Conservation (phyloP, 2,888 invertebrate species). For the Tinea trinotella region DNA sequence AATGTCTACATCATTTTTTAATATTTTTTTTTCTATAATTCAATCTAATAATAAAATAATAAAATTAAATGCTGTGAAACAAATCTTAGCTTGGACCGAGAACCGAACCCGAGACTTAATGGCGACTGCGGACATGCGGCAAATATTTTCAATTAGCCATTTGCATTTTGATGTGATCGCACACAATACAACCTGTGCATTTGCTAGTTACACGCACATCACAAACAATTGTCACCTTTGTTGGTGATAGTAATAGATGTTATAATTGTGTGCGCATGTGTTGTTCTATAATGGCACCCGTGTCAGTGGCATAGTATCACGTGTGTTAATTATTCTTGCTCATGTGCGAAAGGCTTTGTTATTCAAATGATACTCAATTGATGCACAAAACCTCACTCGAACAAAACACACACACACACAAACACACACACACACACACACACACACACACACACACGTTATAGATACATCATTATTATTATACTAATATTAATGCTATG, state of each 20-base stretch:
- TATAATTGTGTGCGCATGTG: background rate
- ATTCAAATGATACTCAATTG: conserved; percentile 14
- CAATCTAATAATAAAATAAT: too few relatives aligned
- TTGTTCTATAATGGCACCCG: background rate
- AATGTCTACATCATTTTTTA: too few relatives aligned
- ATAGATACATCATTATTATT: too few relatives aligned
- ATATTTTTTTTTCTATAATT: too few relatives aligned
- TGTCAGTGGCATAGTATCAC: background rate
- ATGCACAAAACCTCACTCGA: background rate
- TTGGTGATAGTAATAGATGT: background rate
- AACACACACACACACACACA: too few relatives aligned
- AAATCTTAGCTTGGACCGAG: too few relatives aligned
- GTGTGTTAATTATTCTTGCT: conserved; percentile 15
- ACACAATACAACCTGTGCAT: conserved; percentile 1
- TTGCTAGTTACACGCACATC: background rate
- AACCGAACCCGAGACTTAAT: too few relatives aligned
- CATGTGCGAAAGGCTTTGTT: conserved; percentile 13
- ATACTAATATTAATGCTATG: too few relatives aligned
- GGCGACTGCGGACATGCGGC: too few relatives aligned
- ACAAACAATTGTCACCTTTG: background rate
- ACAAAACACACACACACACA: too few relatives aligned
- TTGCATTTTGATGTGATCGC: conserved; percentile 6
- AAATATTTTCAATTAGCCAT: conserved; percentile 10
- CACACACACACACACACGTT: too few relatives aligned
- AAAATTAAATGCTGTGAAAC: too few relatives aligned